These are phyloP conservation scores for Eurytoma californica DNA, from an alignment of 2,888 invertebrate species.

Conservation along the genomic window DNA sequence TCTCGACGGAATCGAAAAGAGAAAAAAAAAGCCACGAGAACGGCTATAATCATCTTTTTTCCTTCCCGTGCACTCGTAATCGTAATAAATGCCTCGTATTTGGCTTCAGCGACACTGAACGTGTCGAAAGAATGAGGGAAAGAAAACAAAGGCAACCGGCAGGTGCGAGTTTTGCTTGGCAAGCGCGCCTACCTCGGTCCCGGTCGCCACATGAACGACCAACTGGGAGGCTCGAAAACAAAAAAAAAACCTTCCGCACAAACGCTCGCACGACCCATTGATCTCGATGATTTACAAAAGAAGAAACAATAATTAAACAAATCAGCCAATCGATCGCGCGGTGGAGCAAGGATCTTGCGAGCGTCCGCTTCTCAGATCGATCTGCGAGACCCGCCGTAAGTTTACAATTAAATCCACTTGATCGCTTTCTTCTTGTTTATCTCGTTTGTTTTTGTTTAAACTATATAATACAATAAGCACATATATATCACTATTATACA, in stretches of 20 bases:
- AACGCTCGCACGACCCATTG: constrained; percentile 16
- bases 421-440: constrained; percentile 59
- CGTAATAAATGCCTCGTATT: constrained; percentile 52
- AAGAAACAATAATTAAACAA: constrained; percentile 4
- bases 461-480: constrained; percentile 73
- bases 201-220: background rate
- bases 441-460: constrained; percentile 61
- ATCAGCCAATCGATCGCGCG: background rate
- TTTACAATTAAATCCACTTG: constrained; percentile 63
- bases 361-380: constrained; percentile 66
- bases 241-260: constrained; percentile 10
- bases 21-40: constrained; percentile 4
- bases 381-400: constrained; percentile 66
- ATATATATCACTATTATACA: constrained; percentile 71
- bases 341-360: constrained; percentile 56
- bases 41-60: background rate
- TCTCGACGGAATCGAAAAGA: constrained; percentile 39
- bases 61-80: constrained; percentile 12
- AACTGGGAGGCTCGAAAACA: background rate
- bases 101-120: constrained; percentile 43
- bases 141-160: constrained; percentile 25
- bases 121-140: constrained; percentile 22
- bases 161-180: constrained; percentile 16
- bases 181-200: constrained; percentile 7
- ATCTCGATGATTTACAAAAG: constrained; percentile 2